phyloP scores from a whole-genome alignment of 2,888 invertebrate species.

The Volucella inflata region DNA sequence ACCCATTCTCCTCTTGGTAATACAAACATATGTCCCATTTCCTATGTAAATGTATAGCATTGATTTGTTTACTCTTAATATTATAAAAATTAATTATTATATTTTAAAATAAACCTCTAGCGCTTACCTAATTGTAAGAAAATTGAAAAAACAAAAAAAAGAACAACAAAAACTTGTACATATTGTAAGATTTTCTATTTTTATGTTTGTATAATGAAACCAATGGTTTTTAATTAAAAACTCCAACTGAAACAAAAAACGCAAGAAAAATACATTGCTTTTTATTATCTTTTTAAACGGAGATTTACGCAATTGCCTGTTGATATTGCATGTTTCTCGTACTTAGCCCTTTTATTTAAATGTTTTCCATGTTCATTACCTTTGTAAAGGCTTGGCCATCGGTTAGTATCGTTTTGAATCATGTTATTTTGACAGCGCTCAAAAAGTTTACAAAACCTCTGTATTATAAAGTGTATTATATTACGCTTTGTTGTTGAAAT shows the following conservation, averaged over 20 bases:
- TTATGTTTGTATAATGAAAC: constrained; percentile 81
- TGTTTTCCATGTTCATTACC: too few relatives aligned
- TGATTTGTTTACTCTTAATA: constrained; percentile 73
- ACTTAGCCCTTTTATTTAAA: too few relatives aligned
- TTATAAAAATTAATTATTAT: constrained; percentile 71
- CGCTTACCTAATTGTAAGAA: constrained; percentile 74
- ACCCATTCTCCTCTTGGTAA: constrained; percentile 50
- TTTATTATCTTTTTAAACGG: neutral
- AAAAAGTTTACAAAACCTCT: too few relatives aligned
- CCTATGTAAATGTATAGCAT: constrained; percentile 73
- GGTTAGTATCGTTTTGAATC: too few relatives aligned
- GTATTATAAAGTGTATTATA: too few relatives aligned
- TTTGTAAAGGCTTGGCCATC: too few relatives aligned
- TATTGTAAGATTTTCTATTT: constrained; percentile 81
- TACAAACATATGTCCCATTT: constrained; percentile 60
- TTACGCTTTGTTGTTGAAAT: too few relatives aligned
- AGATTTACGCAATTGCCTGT: too few relatives aligned
- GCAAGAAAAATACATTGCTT: constrained; percentile 1
- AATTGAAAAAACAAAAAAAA: constrained; percentile 69
- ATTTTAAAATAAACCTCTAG: constrained; percentile 73
- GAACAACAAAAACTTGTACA: constrained; percentile 78
- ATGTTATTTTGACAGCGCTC: too few relatives aligned
- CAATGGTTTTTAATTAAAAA: constrained; percentile 80
- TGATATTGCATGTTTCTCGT: too few relatives aligned
- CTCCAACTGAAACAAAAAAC: constrained; percentile 77